A percentile compares a stretch with the other conserved stretches of the same genome.
Conservation (phyloP, 2,888 invertebrate species). For the Allygus modestus region DNA sequence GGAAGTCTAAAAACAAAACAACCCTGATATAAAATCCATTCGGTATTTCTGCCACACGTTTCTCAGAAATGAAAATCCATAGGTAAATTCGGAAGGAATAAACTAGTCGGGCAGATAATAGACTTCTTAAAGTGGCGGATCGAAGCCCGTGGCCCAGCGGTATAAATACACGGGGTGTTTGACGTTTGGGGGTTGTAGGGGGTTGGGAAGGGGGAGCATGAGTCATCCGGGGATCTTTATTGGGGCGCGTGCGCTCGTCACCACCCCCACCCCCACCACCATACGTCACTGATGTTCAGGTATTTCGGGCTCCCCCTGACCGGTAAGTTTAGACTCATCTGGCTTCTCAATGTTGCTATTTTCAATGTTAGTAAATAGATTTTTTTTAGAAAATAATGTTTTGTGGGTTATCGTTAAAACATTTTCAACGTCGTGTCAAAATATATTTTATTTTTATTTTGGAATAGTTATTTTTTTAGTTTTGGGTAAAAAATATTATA, state of each 20-base stretch:
- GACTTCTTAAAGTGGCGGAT: conserved; percentile 32
- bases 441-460: too few species aligned
- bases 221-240: conserved; percentile 48
- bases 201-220: conserved; percentile 4
- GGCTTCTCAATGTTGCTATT: conserved; percentile 6
- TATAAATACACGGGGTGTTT: conserved; percentile 33
- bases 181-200: neutral
- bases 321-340: conserved; percentile 51
- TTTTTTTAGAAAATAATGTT: too few species aligned
- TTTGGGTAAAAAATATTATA: too few species aligned
- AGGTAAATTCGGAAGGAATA: conserved; percentile 33
- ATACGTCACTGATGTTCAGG: conserved; percentile 36
- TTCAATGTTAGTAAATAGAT: neutral
- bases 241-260: conserved; percentile 33
- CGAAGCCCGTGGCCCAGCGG: conserved; percentile 3
- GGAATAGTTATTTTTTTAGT: too few species aligned
- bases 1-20: neutral
- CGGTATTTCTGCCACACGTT: conserved; percentile 8
- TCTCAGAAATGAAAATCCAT: conserved; percentile 35
- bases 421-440: too few species aligned
- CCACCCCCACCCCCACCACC: neutral
- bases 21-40: neutral
- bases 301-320: conserved; percentile 47
- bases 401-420: too few species aligned
- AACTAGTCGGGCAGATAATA: conserved; percentile 34